Evolutionary conservation across 2,797 vertebrate genomes (phyloP), one percentile per base, ranked within the genome.

Genomic region (Gorsachius magnificus): DNA sequence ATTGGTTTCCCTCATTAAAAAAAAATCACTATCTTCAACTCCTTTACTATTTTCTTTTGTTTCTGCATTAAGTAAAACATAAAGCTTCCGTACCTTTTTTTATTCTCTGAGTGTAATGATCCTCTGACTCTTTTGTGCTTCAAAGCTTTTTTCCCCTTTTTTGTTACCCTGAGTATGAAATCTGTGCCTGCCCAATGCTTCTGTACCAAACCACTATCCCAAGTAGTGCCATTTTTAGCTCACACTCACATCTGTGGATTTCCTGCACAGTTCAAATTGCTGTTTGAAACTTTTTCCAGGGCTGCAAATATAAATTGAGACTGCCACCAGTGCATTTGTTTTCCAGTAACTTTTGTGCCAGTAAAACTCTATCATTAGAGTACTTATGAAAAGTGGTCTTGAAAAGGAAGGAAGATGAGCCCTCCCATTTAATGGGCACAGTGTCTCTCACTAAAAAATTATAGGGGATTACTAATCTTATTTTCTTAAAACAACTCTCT

Each of bases 221-320:
- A 83, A 83, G 43, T 11, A 84, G 8, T 64, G 50, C 24, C 87
- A 64, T 92, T 96, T 96, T 96, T 95, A 96, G 81, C 48, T 93
- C 45, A 77, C 8, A 46, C 12, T 89, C 84, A 90, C 71, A 63
- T 89, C 64, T 85, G 65, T 92, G 83, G 86, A 56, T 93, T 97
- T 96, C 89, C 89, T 96, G 91, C 84, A n/a, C 41, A 29, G 41
- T 85, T 92, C 64, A 92, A 89, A 87, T 78, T 96, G 57, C 57
- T 61, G 5, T 74, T 92, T 85, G 14, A 93, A 95, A 63, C 48
- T 85, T 85, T 72, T 94, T 87, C 81, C 92, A 87, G 90, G 75
- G 46, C 43, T 92, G 28, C 16, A 87, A 90, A 87, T 92, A 84
- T 72, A 63, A 92, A 77, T n/a, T 82, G 71, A 90, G 83, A 65